Percentiles rank a stretch among this genome's conserved stretches.
Evolutionary conservation across 2,888 invertebrate genomes (phyloP).

Genomic region (Drosophila ezoana): DNA sequence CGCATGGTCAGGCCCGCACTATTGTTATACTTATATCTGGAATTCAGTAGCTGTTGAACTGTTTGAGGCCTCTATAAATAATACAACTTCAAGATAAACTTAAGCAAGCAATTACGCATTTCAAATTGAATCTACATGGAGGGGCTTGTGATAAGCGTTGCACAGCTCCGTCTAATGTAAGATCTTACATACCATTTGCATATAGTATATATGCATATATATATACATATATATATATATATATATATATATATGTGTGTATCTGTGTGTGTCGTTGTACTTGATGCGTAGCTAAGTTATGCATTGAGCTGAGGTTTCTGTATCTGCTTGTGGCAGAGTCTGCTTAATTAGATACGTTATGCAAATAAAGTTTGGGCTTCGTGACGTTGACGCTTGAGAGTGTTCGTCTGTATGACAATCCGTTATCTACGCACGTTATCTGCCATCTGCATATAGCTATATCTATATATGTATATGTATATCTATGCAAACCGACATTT

Average conservation of each 20-base stretch:
- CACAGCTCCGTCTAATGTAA: background rate
- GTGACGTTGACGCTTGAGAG: conserved; percentile 48
- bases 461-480: background rate
- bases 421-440: conserved; percentile 63
- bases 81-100: conserved; percentile 42
- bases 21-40: conserved; percentile 2
- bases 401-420: conserved; percentile 34
- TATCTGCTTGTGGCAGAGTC: conserved; percentile 34
- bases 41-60: conserved; percentile 11
- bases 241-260: background rate
- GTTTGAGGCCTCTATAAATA: conserved; percentile 41
- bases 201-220: conserved; percentile 3
- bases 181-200: conserved; percentile 4
- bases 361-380: conserved; percentile 50
- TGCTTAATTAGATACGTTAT: conserved; percentile 72
- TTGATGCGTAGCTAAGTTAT: conserved; percentile 46
- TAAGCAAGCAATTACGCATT: conserved; percentile 52
- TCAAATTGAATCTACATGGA: conserved; percentile 25
- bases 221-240: conserved; percentile 2
- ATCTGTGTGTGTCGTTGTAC: too few species aligned
- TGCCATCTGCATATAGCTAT: conserved; percentile 40
- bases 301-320: conserved; percentile 35
- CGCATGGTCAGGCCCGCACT: conserved; percentile 26
- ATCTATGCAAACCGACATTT: conserved; percentile 12
- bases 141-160: conserved; percentile 22